These are phyloP conservation scores for Melanerpes formicivorus DNA, from an alignment of 2,113 vertebrate genomes.

Conservation along the genomic window DNA sequence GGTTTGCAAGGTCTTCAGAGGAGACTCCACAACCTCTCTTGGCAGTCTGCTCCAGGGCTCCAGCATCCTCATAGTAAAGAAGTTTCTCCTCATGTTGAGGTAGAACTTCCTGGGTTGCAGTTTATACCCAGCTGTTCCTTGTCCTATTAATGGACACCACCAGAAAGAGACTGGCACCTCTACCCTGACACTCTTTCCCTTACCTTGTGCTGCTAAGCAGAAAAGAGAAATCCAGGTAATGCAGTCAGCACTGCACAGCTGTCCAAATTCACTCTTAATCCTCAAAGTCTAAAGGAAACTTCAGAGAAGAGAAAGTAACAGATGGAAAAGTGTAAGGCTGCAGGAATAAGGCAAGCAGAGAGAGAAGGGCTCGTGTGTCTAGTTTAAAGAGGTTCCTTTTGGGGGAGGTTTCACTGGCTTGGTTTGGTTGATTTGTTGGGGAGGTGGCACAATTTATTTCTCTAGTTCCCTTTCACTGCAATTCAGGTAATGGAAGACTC, in stretches of 20 bases:
- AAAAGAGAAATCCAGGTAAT: neutral
- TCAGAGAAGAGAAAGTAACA: neutral
- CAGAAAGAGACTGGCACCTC: too few species aligned
- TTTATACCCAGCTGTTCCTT: too few species aligned
- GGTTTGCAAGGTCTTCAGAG: too few species aligned
- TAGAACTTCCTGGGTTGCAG: too few species aligned
- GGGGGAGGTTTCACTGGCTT: neutral
- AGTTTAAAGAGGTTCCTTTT: neutral
- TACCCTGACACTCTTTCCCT: neutral
- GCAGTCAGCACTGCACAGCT: neutral
- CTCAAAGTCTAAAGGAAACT: neutral
- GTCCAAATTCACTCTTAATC: neutral
- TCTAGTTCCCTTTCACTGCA: neutral
- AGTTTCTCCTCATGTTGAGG: too few species aligned
- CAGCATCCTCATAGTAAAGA: too few species aligned
- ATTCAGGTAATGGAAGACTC: constrained; percentile 31
- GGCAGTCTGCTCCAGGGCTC: too few species aligned
- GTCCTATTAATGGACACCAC: too few species aligned
- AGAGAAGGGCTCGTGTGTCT: accelerated
- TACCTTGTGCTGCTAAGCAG: neutral
- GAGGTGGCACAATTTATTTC: neutral
- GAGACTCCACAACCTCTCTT: too few species aligned
- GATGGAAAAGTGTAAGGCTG: neutral
- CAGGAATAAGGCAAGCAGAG: neutral
- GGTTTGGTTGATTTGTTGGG: neutral